Evolutionary conservation across 2,797 vertebrate species (phyloP).

Genomic region (Pampus argenteus): DNA sequence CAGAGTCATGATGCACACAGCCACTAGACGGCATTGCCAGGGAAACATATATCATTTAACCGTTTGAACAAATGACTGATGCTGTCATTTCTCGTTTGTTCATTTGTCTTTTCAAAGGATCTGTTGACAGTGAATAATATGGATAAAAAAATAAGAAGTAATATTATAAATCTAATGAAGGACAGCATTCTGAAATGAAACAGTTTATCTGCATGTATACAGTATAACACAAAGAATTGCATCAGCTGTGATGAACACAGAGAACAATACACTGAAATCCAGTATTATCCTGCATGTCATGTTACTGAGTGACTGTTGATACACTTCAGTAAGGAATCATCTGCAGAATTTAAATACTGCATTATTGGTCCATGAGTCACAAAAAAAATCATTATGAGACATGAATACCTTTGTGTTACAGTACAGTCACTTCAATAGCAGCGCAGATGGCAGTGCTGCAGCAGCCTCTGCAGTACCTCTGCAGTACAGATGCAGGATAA

Average conservation of each 20-base stretch:
- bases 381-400: background rate
- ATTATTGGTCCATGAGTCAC: slow-evolving; percentile 15
- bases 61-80: background rate
- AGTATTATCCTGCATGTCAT: slow-evolving; percentile 6
- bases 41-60: background rate
- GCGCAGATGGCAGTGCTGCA: slow-evolving; percentile 38
- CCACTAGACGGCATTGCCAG: background rate
- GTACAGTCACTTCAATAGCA: slow-evolving; percentile 16
- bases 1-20: background rate
- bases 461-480: slow-evolving; percentile 63
- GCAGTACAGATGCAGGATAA: slow-evolving; percentile 49
- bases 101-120: slow-evolving; percentile 25
- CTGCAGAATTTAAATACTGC: slow-evolving; percentile 17
- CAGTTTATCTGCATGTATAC: slow-evolving; percentile 7
- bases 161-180: slow-evolving; percentile 2
- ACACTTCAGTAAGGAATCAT: slow-evolving; percentile 5
- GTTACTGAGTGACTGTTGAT: slow-evolving; percentile 21
- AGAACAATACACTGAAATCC: slow-evolving; percentile 1
- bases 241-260: slow-evolving; percentile 16
- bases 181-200: slow-evolving; percentile 52
- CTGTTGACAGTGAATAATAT: slow-evolving; percentile 18
- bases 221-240: slow-evolving; percentile 26
- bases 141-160: background rate
- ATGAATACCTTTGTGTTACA: slow-evolving; percentile 8
- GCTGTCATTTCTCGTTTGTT: background rate